Base-by-base conservation (phyloP, 1,140 invertebrate species). In the Delia radicum region DNA sequence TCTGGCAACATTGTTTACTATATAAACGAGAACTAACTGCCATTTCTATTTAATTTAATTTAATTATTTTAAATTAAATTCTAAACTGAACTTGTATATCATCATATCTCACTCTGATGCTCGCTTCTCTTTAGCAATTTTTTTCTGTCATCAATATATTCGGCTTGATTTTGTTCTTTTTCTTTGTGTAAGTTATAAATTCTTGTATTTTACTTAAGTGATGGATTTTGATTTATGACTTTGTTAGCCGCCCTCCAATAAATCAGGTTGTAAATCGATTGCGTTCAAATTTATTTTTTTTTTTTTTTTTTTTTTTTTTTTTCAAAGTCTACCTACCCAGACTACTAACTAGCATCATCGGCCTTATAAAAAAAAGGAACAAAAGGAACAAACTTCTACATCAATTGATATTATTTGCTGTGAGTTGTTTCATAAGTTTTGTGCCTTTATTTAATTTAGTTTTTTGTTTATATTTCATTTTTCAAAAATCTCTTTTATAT, bases 221-320 rank as follows among this genome's bases (percentile, higher is more conserved):
- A 72, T 72, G 74, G 55, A 71, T 75, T 75, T 75, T 75, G 74
- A 75, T 75, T 75, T 75, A 75, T 75, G 65, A 75, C 67, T 75
- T 75, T 71, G 37, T 61, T 71, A 61, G 67, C 74, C 74, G 74
- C 74, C 74, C 74, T 75, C 29, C 74, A 75, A 75, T 75, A 75
- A 75, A 75, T 75, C 74, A 75, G 74, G 67, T 75, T 71, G 33
- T 75, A 75, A 75, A 75, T 75, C 74, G 74, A 75, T 75, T 75
- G 67, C 65, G 28, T 46, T 75, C 74, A 46, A 75, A 75, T 33
- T 55, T 18, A 75, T 71, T 72, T 28, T 61, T 67, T 13, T 7
- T 31, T 74, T 27, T 61, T n/a, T 12, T 74, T 55, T 74, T 62
- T 24, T 33, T 62, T 62, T 74, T 18, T 18, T n/a, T 33, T 61